Conservation (phyloP, 2,888 invertebrate species). For the Alloscopus bannaensis region DNA sequence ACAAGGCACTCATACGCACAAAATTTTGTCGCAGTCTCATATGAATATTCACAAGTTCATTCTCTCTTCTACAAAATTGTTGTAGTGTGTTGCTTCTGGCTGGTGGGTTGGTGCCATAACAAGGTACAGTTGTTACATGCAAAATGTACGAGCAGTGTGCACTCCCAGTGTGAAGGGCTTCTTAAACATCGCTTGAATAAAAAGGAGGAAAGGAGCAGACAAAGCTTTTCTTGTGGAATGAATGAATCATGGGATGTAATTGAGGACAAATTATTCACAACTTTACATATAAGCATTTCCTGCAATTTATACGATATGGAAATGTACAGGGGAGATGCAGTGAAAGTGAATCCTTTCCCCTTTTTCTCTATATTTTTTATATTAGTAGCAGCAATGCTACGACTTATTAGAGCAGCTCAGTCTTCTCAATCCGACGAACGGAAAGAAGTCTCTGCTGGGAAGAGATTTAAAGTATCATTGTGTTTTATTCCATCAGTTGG, state of each 20-base stretch:
- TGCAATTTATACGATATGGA: neutral
- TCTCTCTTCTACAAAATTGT: too few relatives aligned
- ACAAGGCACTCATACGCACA: neutral
- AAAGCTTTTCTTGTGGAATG: constrained; percentile 1
- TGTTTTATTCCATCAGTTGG: neutral
- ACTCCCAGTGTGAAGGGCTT: neutral
- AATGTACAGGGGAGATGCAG: neutral
- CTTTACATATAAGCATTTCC: constrained; percentile 1
- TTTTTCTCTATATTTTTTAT: constrained; percentile 9
- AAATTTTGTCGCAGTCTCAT: neutral
- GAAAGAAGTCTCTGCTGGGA: too few relatives aligned
- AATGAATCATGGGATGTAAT: constrained; percentile 25
- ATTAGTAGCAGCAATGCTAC: too few relatives aligned
- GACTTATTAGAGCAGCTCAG: too few relatives aligned
- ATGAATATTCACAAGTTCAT: constrained; percentile 13
- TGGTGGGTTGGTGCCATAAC: too few relatives aligned
- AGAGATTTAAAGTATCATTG: neutral
- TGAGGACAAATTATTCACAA: constrained; percentile 21
- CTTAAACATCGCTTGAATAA: neutral
- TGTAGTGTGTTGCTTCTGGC: too few relatives aligned
- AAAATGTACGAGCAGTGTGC: too few relatives aligned
- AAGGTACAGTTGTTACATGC: too few relatives aligned
- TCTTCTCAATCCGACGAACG: neutral
- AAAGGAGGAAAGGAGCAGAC: constrained; percentile 1
- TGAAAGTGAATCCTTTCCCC: constrained; percentile 18